Evolutionary conservation across 2,113 vertebrate genomes (phyloP), one percentile per base, ranked within the genome.

Genomic region (Pseudorasbora parva): DNA sequence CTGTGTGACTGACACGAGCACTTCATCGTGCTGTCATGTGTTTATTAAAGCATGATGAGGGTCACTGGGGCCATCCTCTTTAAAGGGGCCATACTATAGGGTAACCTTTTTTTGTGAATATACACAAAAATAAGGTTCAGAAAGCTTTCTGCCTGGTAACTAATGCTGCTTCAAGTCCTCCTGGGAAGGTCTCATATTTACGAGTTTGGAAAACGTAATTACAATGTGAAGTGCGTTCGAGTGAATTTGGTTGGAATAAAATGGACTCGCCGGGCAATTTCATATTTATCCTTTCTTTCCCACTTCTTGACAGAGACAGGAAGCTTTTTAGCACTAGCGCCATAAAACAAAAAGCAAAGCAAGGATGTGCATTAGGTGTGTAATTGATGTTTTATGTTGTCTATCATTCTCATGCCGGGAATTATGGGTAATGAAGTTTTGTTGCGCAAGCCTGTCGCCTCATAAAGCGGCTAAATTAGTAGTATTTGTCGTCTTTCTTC

Each of bases 41-140:
- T 60, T 78, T 79, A 49, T 49, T 66, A 79, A 79, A 49, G 78
- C 59, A 49, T 12, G 78, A 79, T 51, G 23, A 47, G 57, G 78
- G 59, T 78, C 76, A 23, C 76, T 45, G 15, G 56, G n/a, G 25
- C 14, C 17, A 21, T 76, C 54, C 59, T 77, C n/a, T 45, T 56
- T 37, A 56, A 76, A 76, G 47, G 33, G 15, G 33, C 21, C 19
- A n/a, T 72, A 74, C 45, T 3, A 8, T 51, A 23, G 7, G 8
- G 23, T 6, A 37, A 37, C 0, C 1, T 37, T 6, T 37, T 37
- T 6, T 19, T 74, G 15, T 30, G 25, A 23, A 51, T 12, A 45
- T 47, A 47, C 69, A 72, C n/a, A n/a, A n/a, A n/a, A n/a, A n/a
- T 72, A 43, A 72, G 11, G 11, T 47, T 8, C 12, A n/a, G 69